Evolutionary conservation across 2,797 vertebrate species (phyloP).

Genomic region (Phrynocephalus forsythii): DNA sequence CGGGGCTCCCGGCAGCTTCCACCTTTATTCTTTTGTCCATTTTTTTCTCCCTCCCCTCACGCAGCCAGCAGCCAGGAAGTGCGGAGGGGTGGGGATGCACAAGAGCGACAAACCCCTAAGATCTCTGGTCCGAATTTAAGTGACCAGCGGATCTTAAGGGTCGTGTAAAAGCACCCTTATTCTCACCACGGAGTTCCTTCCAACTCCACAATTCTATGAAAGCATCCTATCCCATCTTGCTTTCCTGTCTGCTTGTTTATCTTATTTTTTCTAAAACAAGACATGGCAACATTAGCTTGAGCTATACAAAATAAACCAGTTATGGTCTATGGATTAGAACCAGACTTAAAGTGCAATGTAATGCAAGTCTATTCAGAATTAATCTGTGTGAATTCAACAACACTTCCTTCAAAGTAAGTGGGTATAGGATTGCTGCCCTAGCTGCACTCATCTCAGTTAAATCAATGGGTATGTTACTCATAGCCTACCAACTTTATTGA

Average conservation of each 20-base stretch:
- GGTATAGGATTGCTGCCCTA: neutral
- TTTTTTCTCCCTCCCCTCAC: too few species aligned
- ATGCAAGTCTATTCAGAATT: neutral
- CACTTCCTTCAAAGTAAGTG: neutral
- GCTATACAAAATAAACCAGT: neutral
- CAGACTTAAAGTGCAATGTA: neutral
- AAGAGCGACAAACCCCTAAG: too few species aligned
- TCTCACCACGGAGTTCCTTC: neutral
- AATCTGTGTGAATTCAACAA: neutral
- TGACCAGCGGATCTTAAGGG: too few species aligned
- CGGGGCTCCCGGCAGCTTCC: too few species aligned
- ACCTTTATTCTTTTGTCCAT: too few species aligned
- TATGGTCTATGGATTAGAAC: neutral
- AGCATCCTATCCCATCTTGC: too few species aligned
- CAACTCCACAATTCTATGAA: too few species aligned
- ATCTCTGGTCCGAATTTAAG: too few species aligned
- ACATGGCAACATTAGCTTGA: neutral
- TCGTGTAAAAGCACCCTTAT: too few species aligned
- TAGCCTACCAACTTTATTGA: neutral
- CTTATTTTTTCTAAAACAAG: neutral
- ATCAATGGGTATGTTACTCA: neutral
- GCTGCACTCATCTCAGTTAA: neutral
- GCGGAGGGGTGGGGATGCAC: too few species aligned
- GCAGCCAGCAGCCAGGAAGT: too few species aligned
- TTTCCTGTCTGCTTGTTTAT: too few species aligned